phyloP scores from a whole-genome alignment of 2,113 vertebrate genomes.

The Dascyllus trimaculatus region DNA sequence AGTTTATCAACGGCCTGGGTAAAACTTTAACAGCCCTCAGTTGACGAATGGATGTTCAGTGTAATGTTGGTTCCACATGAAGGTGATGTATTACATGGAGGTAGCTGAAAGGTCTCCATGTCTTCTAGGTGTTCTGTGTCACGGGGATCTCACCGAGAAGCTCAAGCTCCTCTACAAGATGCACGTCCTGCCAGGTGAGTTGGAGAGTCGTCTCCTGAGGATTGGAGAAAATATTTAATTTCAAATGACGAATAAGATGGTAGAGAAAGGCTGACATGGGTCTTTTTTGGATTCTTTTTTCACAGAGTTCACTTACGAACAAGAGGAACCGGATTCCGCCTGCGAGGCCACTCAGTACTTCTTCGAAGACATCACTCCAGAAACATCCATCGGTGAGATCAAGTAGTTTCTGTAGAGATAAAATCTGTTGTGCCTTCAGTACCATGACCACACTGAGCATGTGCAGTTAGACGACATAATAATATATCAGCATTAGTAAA shows the following conservation, averaged over 20 bases:
- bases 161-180: conserved; percentile 96
- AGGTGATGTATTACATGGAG: not conserved
- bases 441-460: not conserved
- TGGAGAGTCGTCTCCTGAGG: not conserved
- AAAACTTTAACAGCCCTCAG: conserved; percentile 31
- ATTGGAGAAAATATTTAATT: not conserved
- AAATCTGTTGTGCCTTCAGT: not conserved
- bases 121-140: conserved; percentile 91
- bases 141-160: conserved; percentile 95
- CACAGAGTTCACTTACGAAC: conserved; percentile 88
- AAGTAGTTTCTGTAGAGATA: accelerated
- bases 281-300: not conserved
- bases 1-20: conserved; percentile 96
- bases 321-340: conserved; percentile 96
- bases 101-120: not conserved
- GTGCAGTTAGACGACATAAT: not conserved
- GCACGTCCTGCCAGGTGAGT: conserved; percentile 94
- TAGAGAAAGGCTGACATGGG: no score
- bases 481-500: not conserved
- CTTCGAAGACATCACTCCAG: conserved; percentile 98
- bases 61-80: not conserved
- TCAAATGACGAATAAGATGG: no score
- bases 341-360: conserved; percentile 99
- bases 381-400: conserved; percentile 89
- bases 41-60: not conserved